Evolutionary conservation across 2,113 vertebrate genomes (phyloP), one percentile per base, ranked within the genome.

Genomic region (Azemiops feae): DNA sequence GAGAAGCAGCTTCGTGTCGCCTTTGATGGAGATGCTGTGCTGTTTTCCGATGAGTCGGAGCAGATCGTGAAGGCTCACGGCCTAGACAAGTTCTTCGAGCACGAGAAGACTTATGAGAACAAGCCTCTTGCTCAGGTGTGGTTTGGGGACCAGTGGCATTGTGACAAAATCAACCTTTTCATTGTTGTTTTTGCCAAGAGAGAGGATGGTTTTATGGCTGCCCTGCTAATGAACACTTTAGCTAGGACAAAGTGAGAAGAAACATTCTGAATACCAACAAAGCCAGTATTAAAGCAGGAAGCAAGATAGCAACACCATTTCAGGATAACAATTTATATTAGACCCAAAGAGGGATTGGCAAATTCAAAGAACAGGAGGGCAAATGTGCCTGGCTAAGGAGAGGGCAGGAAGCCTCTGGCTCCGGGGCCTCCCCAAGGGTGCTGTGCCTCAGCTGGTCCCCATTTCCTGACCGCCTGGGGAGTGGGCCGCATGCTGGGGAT

Each of bases 31-130:
- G 99, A 99, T 0, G 99, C 99, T 0, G 99, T 99, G 58, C 98
- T 99, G 69, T 99, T 99, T 96, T 99, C 99, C 0, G 99, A 99
- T 0, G 99, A 99, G 96, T 99, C 99, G 0, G 99, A 99, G 95
- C 98, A 98, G 95, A 99, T 99, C 10, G 99, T 98, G 95, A 99
- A 99, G 96, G 98, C 98, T 54, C 98, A 99, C 0, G 99, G 99
- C 91, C 97, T 99, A 93, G 98, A 99, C 95, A 98, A 97, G 96
- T 99, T 99, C 97, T 99, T 99, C 9, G 99, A 99, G 95, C 99
- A 99, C 0, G 99, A 99, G 93, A 99, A 99, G 95, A 95, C 98
- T 0, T 98, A 99, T 0, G 99, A 99, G 96, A 99, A 99, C 98
- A 99, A 98, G 53, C 99, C 98, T 34, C 98, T 99, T 95, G 98